Conservation (phyloP, 2,113 vertebrate species). For the Antechinus flavipes region DNA sequence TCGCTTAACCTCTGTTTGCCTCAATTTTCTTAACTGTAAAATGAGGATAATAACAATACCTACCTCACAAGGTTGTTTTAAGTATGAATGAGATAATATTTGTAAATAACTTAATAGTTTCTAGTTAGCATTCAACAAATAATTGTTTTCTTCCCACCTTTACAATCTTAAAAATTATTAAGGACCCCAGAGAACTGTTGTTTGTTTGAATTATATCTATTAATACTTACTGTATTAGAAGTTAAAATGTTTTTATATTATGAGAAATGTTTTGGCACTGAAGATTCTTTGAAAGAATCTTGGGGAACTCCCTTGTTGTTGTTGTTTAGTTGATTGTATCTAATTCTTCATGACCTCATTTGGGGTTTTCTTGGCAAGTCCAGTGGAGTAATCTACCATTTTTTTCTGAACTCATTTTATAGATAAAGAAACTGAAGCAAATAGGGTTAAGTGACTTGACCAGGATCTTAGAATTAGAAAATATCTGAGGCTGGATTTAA, state of each 20-base stretch:
- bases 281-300: not conserved
- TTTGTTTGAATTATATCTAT: not conserved
- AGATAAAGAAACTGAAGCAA: too few species aligned
- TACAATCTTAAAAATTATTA: not conserved
- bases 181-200: not conserved
- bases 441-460: too few species aligned
- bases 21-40: not conserved
- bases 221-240: not conserved
- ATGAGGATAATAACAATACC: not conserved
- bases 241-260: not conserved
- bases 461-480: too few species aligned
- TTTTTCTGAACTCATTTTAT: not conserved
- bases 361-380: not conserved
- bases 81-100: not conserved
- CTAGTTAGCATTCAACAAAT: not conserved
- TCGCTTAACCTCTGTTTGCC: not conserved
- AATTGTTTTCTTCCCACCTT: not conserved
- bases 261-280: not conserved
- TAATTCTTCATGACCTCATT: not conserved
- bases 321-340: not conserved
- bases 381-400: not conserved
- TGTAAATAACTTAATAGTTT: not conserved
- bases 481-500: too few species aligned
- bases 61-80: not conserved
- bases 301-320: not conserved